A percentile compares a stretch with the other conserved stretches of the same genome.
phyloP scores from a whole-genome alignment of 2,888 invertebrate genomes.

The Leptogaster cylindrica region DNA sequence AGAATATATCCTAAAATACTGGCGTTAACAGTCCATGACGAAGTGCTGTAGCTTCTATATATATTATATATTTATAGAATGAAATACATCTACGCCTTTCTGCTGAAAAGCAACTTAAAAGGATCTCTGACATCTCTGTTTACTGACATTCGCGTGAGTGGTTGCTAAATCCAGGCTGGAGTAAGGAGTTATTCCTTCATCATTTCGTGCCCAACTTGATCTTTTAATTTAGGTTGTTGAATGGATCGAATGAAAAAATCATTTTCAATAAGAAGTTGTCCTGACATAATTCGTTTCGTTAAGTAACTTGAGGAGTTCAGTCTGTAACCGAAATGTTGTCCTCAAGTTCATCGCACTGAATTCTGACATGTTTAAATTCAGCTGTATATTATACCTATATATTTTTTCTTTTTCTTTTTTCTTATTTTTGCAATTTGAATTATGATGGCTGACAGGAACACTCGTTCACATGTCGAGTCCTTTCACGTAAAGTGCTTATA shows the following conservation, averaged over 20 bases:
- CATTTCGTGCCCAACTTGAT: background rate
- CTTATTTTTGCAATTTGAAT: background rate
- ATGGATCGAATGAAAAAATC: background rate
- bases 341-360: background rate
- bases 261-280: background rate
- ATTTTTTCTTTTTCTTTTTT: too few species aligned
- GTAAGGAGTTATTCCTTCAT: background rate
- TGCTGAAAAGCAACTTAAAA: too few species aligned
- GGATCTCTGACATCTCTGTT: too few species aligned
- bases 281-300: background rate
- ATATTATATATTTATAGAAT: too few species aligned
- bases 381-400: too few species aligned
- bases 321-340: background rate
- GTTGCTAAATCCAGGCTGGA: too few species aligned
- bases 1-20: too few species aligned
- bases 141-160: too few species aligned
- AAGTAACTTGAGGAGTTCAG: background rate
- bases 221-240: background rate
- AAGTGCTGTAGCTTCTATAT: too few species aligned
- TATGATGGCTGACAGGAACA: slow-evolving; percentile 1
- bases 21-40: too few species aligned
- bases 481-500: slow-evolving; percentile 1
- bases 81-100: too few species aligned
- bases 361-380: slow-evolving; percentile 5
- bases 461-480: background rate